Conservation (phyloP, 2,888 invertebrate genomes). For the Orgyia antiqua region DNA sequence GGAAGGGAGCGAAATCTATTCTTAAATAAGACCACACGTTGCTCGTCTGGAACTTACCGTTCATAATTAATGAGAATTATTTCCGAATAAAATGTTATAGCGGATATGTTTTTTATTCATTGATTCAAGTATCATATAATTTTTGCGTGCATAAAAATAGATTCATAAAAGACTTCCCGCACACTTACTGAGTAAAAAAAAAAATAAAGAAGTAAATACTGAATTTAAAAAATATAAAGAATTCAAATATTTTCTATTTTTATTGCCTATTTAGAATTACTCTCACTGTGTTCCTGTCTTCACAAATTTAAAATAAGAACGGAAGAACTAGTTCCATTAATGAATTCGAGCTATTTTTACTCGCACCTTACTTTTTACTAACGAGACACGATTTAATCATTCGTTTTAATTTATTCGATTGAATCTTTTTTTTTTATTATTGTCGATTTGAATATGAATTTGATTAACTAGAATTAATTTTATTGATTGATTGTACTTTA, state of each 20-base stretch:
- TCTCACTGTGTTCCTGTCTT: slow-evolving; percentile 19
- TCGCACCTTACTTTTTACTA: slow-evolving; percentile 21
- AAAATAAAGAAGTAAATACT: too few species aligned
- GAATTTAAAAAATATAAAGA: too few species aligned
- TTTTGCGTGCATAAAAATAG: not conserved
- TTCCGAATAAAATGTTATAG: not conserved
- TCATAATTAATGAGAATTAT: slow-evolving; percentile 1
- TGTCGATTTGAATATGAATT: slow-evolving; percentile 10
- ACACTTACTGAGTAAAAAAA: too few species aligned
- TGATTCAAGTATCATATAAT: not conserved
- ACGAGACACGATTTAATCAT: slow-evolving; percentile 13
- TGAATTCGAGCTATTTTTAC: slow-evolving; percentile 35
- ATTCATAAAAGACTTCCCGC: too few species aligned
- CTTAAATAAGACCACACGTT: slow-evolving; percentile 6
- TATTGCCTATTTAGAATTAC: too few species aligned
- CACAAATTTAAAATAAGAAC: slow-evolving; percentile 33
- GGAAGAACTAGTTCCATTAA: slow-evolving; percentile 37
- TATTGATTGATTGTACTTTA: too few species aligned
- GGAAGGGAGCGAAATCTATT: slow-evolving; percentile 7
- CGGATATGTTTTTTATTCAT: not conserved
- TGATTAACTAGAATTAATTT: too few species aligned
- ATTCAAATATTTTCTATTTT: too few species aligned
- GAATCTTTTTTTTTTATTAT: slow-evolving; percentile 9
- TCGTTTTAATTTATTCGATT: slow-evolving; percentile 14
- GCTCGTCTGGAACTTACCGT: not conserved